phyloP scores from a whole-genome alignment of 2,797 vertebrate species.

The Tarsius wallacei region DNA sequence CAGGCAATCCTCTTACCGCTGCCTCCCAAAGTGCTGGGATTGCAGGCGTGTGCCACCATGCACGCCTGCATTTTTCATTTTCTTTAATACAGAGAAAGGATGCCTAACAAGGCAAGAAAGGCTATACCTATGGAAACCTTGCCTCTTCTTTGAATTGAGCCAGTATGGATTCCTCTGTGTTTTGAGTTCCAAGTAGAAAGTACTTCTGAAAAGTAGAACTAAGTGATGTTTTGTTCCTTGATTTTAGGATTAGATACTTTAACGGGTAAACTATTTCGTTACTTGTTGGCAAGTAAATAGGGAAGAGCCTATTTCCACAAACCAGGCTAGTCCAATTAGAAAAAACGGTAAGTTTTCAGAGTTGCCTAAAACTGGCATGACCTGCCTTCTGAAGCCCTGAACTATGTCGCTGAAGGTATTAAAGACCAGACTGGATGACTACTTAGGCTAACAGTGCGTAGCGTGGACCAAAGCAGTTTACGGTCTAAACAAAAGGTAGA shows the following conservation, averaged over 20 bases:
- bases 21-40: no score
- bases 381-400: constrained; percentile 15
- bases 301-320: constrained; percentile 40
- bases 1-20: no score
- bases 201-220: constrained; percentile 14
- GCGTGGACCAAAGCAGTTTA: constrained; percentile 22
- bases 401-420: constrained; percentile 21
- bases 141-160: constrained; percentile 2
- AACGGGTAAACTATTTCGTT: constrained; percentile 57
- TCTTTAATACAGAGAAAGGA: not conserved
- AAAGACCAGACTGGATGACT: not conserved
- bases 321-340: not conserved
- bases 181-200: constrained; percentile 52
- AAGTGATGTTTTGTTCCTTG: constrained; percentile 12
- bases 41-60: no score
- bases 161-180: not conserved
- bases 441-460: not conserved
- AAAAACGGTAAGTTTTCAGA: constrained; percentile 43
- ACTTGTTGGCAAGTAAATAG: not conserved
- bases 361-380: constrained; percentile 37
- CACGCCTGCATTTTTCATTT: not conserved
- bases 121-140: not conserved
- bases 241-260: constrained; percentile 59
- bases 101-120: not conserved
- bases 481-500: constrained; percentile 20